Base-by-base conservation (phyloP, 1,140 invertebrate genomes). In the Drosophila cardini region DNA sequence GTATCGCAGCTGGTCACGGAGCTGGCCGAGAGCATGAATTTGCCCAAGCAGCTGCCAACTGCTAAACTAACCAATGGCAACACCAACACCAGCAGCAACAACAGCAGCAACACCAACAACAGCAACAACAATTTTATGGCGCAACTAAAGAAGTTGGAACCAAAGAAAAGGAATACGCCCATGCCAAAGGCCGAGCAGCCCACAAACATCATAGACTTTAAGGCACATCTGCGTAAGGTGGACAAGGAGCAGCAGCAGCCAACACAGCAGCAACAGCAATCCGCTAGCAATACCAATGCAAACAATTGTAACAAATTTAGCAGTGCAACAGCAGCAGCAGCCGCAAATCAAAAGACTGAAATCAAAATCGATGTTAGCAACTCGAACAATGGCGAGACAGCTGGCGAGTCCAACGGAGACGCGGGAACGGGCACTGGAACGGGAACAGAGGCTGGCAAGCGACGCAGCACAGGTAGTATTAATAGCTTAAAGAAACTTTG, bases 391-490 rank as follows among this genome's bases (percentile, higher is more conserved):
- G 76, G 21, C 7, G 52, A 65, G 4, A 9, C 36, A 5, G 26
- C 45, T 11, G 46, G 46, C 40, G 15, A 50, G 1, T 10, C 11
- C 45, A 32, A 15, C 16, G 38, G 9, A n/a, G 38, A 40, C 11
- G 40, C 30, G 8, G 9, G 38, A 4, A 9, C 63, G 18, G 50
- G 40, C 10, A 26, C 92, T 18, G 52, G 18, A 48, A 30, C 62
- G 9, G 58, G 42, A 40, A 11, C 18, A 34, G 56, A 40, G 5
- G 46, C 60, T 82, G 96, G 97, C 82, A 98, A 98, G 91, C 93
- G 97, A n/a, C 95, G 96, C 53, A 98, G 97, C 91, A 98, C 97
- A 34, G 97, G 97, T 55, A 98, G 97, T 92, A 98, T 98, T 87
- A 97, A 95, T 91, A 98, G 96, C 91, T 93, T 98, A 73, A 98